Evolutionary conservation across 2,797 vertebrate genomes (phyloP).

Genomic region (Lophura swinhoii): DNA sequence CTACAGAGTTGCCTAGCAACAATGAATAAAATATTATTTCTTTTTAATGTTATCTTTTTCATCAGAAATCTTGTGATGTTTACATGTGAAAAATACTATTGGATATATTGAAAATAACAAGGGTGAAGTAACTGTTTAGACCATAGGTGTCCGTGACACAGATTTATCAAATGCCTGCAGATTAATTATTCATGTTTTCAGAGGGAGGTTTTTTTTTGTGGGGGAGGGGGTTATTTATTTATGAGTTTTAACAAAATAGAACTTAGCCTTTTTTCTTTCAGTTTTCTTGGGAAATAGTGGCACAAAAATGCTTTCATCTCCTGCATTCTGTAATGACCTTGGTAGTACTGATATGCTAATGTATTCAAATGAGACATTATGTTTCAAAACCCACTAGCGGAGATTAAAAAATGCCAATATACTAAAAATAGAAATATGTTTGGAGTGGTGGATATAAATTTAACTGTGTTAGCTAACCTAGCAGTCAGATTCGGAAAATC

Average conservation of each 20-base stretch:
- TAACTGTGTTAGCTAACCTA: neutral
- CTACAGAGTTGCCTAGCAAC: slow-evolving; percentile 32
- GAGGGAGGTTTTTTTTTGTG: neutral
- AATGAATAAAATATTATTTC: neutral
- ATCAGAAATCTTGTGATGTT: neutral
- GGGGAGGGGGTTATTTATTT: neutral
- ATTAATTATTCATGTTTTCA: neutral
- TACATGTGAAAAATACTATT: neutral
- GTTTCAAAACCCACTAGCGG: slow-evolving; percentile 51
- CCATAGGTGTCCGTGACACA: neutral
- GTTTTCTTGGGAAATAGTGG: slow-evolving; percentile 24
- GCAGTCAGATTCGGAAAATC: slow-evolving; percentile 11
- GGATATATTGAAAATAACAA: neutral
- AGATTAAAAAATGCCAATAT: slow-evolving; percentile 53
- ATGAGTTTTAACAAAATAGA: neutral
- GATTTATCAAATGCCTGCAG: neutral
- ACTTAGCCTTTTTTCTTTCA: neutral
- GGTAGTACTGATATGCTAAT: slow-evolving; percentile 59
- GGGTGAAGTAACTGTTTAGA: neutral
- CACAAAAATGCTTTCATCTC: slow-evolving; percentile 40
- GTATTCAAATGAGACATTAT: slow-evolving; percentile 70
- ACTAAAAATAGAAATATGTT: slow-evolving; percentile 61
- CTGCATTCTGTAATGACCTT: slow-evolving; percentile 57
- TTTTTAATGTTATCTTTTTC: neutral
- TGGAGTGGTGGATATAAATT: slow-evolving; percentile 10